These are phyloP conservation scores for Harmothoe impar DNA, from an alignment of 2,888 invertebrate genomes.

Conservation along the genomic window DNA sequence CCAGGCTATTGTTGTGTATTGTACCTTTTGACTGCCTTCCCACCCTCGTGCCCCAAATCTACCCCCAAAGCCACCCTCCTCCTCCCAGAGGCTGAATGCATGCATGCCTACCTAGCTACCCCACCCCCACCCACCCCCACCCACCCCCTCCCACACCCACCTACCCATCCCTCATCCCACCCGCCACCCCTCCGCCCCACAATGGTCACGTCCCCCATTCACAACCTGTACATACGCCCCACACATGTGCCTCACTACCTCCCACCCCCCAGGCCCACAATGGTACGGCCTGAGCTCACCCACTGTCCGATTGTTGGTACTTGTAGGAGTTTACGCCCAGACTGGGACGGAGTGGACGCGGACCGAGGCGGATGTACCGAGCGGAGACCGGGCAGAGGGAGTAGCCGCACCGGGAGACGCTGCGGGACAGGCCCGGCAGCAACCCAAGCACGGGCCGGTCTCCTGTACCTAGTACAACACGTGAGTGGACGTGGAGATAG, in stretches of 20 bases:
- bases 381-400: background rate
- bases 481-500: too few species aligned
- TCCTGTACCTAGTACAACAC: too few species aligned
- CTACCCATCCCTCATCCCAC: background rate
- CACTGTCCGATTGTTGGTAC: conserved; percentile 9
- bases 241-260: background rate
- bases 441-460: too few species aligned
- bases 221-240: background rate
- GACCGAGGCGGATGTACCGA: background rate
- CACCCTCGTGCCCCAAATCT: background rate
- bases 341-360: background rate
- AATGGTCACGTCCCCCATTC: conserved; percentile 31
- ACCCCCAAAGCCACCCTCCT: background rate
- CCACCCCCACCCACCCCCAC: background rate
- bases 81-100: background rate
- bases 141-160: background rate
- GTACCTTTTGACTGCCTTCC: background rate
- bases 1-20: background rate
- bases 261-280: background rate
- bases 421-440: background rate
- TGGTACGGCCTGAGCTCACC: background rate
- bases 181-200: background rate
- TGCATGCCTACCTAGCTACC: background rate
- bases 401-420: background rate
- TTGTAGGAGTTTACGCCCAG: background rate